Conservation (phyloP, 2,113 vertebrate genomes). For the Phylloscopus trochilus region DNA sequence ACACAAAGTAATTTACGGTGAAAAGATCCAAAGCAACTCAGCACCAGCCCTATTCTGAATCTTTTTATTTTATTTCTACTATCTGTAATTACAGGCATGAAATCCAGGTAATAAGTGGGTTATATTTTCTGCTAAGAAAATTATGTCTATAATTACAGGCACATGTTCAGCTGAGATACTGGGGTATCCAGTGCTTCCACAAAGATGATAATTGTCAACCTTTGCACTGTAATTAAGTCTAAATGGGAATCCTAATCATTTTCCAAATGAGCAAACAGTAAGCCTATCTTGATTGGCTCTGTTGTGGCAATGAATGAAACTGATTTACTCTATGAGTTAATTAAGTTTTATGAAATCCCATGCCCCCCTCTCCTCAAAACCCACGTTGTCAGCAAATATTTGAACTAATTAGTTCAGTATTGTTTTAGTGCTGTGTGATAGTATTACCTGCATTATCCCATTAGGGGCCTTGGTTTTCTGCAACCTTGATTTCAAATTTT, state of each 20-base stretch:
- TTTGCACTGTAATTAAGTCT: conserved; percentile 80
- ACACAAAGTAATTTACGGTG: not conserved
- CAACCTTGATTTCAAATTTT: not conserved
- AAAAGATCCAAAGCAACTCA: not conserved
- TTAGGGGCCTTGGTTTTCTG: not conserved
- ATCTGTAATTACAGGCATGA: conserved; percentile 72
- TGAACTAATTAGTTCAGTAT: conserved; percentile 64
- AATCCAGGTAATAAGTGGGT: conserved; percentile 69
- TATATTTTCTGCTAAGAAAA: conserved; percentile 72
- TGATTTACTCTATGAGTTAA: conserved; percentile 72
- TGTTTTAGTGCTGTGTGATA: conserved; percentile 47
- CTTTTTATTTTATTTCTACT: conserved; percentile 27
- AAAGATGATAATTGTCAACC: conserved; percentile 75
- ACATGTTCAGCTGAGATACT: conserved; percentile 67
- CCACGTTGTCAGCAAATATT: conserved; percentile 53
- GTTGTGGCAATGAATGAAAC: conserved; percentile 61
- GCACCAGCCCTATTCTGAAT: not conserved
- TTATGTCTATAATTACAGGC: conserved; percentile 73
- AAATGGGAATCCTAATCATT: conserved; percentile 72
- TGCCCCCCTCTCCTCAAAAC: conserved; percentile 15
- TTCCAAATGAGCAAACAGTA: conserved; percentile 75
- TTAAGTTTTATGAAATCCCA: conserved; percentile 66
- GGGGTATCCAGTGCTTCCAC: conserved; percentile 57
- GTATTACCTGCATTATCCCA: conserved; percentile 32
- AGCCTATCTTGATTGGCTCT: conserved; percentile 62